Conservation (phyloP, 2,113 vertebrate species). For the Catharus minimus region DNA sequence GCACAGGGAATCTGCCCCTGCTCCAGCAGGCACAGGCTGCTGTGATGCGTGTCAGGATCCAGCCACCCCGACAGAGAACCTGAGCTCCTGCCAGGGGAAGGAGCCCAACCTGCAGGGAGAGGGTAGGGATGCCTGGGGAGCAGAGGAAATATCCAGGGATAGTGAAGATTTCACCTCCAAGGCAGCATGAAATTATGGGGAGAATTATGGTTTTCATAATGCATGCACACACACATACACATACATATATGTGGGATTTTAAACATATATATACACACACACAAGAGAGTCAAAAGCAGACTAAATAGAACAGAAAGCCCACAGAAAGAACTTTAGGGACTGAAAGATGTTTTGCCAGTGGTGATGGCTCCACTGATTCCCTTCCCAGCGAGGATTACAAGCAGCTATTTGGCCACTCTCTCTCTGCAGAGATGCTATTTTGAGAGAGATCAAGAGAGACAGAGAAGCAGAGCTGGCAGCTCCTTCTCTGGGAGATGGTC, state of each 20-base stretch:
- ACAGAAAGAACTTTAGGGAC: not conserved
- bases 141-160: not conserved
- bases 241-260: not conserved
- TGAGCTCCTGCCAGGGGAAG: not conserved
- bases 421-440: not conserved
- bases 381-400: not conserved
- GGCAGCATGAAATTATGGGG: not conserved
- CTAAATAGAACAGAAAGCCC: not conserved
- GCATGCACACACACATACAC: not conserved
- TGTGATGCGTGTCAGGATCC: not conserved
- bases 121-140: not conserved
- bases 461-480: conserved; percentile 4
- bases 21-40: not conserved
- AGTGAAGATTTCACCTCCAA: not conserved
- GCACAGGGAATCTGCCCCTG: not conserved
- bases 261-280: rapidly evolving
- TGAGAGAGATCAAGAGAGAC: not conserved
- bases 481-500: not conserved
- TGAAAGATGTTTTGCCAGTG: not conserved
- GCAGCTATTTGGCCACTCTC: not conserved
- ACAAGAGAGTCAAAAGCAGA: not conserved
- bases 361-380: not conserved
- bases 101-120: not conserved
- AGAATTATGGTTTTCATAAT: not conserved
- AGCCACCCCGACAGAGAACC: not conserved